These are phyloP conservation scores for Lasioglossum vierecki DNA, from an alignment of 2,888 invertebrate species.

Conservation along the genomic window DNA sequence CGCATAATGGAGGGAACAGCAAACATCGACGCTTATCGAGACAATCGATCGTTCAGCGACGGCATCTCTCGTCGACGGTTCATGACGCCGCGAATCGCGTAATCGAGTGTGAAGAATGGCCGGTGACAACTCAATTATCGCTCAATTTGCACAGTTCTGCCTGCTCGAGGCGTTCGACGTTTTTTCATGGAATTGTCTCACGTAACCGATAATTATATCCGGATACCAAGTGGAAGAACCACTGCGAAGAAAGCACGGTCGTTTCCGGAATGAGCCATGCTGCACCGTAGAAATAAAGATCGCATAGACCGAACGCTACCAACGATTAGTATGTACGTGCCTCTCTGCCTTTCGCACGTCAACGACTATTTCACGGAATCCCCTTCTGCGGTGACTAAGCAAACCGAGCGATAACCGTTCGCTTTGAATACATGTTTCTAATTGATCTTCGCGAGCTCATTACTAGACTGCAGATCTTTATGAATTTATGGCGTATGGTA, in stretches of 20 bases:
- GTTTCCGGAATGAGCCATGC: slow-evolving; percentile 24
- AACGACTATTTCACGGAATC: background rate
- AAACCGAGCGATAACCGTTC: background rate
- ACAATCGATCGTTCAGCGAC: slow-evolving; percentile 6
- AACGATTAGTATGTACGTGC: background rate
- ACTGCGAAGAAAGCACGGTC: slow-evolving; percentile 43
- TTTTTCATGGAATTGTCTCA: slow-evolving; percentile 1
- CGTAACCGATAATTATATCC: slow-evolving; percentile 47
- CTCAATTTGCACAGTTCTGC: slow-evolving; percentile 13
- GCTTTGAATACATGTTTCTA: background rate
- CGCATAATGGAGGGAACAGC: slow-evolving; percentile 4
- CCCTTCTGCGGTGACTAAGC: background rate
- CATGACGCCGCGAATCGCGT: background rate
- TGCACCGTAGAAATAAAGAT: slow-evolving; percentile 24
- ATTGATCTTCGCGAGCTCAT: background rate
- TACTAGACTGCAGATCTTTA: too few species aligned
- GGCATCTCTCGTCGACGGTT: background rate
- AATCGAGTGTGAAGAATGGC: slow-evolving; percentile 14
- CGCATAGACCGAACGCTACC: slow-evolving; percentile 16
- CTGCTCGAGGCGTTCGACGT: background rate
- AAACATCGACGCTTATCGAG: slow-evolving; percentile 12
- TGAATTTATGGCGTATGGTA: too few species aligned
- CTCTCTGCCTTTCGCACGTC: background rate
- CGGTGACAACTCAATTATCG: background rate
- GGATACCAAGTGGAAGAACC: slow-evolving; percentile 50